phyloP scores from a whole-genome alignment of 2,797 vertebrate species.

The Scarus forsteni region DNA sequence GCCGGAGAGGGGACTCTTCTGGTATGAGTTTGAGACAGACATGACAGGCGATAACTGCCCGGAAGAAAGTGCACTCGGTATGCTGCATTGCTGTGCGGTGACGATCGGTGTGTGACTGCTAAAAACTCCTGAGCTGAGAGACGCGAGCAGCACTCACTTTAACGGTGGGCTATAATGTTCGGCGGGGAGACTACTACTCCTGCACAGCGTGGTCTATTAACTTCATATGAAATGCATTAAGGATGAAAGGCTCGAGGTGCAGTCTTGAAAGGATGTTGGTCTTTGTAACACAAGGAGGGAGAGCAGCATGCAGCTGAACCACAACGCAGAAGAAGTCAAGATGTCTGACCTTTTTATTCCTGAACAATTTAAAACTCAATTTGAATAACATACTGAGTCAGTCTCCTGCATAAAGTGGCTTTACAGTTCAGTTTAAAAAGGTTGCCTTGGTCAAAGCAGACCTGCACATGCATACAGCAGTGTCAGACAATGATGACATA shows the following conservation, averaged over 20 bases:
- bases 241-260: slow-evolving; percentile 20
- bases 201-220: slow-evolving; percentile 18
- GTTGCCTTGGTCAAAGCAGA: too few relatives aligned
- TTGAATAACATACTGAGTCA: slow-evolving; percentile 18
- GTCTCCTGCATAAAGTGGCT: not conserved
- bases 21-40: slow-evolving; percentile 35
- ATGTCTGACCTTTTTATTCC: slow-evolving; percentile 6
- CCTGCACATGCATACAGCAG: too few relatives aligned
- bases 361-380: slow-evolving; percentile 27
- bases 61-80: slow-evolving; percentile 40
- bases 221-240: slow-evolving; percentile 9
- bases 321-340: slow-evolving; percentile 25
- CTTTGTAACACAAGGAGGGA: slow-evolving; percentile 17
- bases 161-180: slow-evolving; percentile 20
- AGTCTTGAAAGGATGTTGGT: slow-evolving; percentile 20
- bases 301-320: slow-evolving; percentile 25
- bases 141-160: slow-evolving; percentile 14
- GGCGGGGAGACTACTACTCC: slow-evolving; percentile 19
- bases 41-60: slow-evolving; percentile 53
- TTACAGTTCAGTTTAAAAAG: too few relatives aligned
- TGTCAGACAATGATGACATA: too few relatives aligned
- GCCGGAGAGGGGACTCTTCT: slow-evolving; percentile 36
- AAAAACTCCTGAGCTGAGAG: slow-evolving; percentile 1
- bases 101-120: slow-evolving; percentile 3
- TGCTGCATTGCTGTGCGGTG: slow-evolving; percentile 33